phyloP scores from a whole-genome alignment of 2,888 invertebrate genomes.

The Plusia festucae region DNA sequence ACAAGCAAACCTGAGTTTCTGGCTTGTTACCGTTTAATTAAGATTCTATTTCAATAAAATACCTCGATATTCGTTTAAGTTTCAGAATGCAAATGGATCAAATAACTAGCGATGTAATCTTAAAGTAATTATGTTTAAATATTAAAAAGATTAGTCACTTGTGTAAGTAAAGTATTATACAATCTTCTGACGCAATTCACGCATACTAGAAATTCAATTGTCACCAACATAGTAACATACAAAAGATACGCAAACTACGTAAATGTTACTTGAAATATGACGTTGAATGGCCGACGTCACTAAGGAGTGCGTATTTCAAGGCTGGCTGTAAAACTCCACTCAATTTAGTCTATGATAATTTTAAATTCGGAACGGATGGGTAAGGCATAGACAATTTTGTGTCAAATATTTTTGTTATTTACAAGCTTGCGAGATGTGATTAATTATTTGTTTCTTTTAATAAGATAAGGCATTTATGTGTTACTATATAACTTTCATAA shows the following conservation, averaged over 20 bases:
- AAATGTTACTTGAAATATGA: slow-evolving; percentile 30
- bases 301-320: slow-evolving; percentile 26
- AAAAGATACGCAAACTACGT: slow-evolving; percentile 8
- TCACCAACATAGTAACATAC: not conserved
- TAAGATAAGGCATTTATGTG: not conserved
- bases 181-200: slow-evolving; percentile 1
- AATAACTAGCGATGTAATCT: too few relatives aligned
- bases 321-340: not conserved
- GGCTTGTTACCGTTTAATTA: not conserved
- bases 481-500: not conserved
- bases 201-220: slow-evolving; percentile 1
- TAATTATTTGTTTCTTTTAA: not conserved
- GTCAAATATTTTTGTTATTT: too few relatives aligned
- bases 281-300: slow-evolving; percentile 24
- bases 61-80: not conserved
- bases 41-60: not conserved
- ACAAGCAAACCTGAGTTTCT: not conserved
- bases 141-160: not conserved
- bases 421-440: too few relatives aligned
- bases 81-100: not conserved
- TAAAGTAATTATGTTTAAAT: too few relatives aligned
- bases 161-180: not conserved
- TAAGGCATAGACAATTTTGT: too few relatives aligned
- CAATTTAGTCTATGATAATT: not conserved
- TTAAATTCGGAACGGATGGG: too few relatives aligned